Conservation (phyloP, 1,140 invertebrate species). For the Drosophila simulans region DNA sequence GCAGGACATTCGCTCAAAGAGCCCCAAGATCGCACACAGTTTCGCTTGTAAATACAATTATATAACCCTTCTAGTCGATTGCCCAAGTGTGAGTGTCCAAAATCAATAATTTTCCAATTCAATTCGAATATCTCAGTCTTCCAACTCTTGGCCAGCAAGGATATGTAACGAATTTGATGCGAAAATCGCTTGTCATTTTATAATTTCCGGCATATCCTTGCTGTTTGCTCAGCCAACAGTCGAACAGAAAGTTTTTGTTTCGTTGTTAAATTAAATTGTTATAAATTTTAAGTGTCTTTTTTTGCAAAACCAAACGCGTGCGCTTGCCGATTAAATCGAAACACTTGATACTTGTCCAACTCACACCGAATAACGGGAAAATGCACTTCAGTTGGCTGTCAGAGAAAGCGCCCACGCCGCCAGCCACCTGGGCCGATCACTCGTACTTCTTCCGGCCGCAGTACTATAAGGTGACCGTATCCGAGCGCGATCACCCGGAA, state of each 20-base stretch:
- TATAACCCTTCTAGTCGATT: conserved; percentile 44
- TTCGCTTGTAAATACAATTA: conserved; percentile 36
- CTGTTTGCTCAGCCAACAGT: conserved; percentile 16
- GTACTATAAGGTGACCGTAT: conserved; percentile 86
- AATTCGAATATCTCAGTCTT: conserved; percentile 20
- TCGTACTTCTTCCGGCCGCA: conserved; percentile 84
- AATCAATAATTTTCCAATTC: conserved; percentile 19
- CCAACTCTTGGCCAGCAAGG: conserved; percentile 43
- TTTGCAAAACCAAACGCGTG: conserved; percentile 59
- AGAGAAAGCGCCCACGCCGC: conserved; percentile 72
- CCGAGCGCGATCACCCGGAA: conserved; percentile 87
- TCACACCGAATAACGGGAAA: conserved; percentile 49
- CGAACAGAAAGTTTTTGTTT: conserved; percentile 33
- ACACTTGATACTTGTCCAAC: conserved; percentile 9
- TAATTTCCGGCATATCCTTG: conserved; percentile 56
- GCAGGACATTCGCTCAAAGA: conserved; percentile 35
- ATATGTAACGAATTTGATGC: conserved; percentile 18
- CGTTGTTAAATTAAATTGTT: conserved; percentile 80
- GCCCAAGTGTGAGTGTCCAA: conserved; percentile 48
- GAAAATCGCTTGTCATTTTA: background rate
- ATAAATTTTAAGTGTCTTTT: conserved; percentile 85
- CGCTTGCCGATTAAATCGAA: conserved; percentile 8
- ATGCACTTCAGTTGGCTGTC: conserved; percentile 84
- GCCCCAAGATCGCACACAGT: background rate
- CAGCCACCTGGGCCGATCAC: conserved; percentile 85